Evolutionary conservation across 1,140 invertebrate species (phyloP).

Genomic region (Drosophila saltans): DNA sequence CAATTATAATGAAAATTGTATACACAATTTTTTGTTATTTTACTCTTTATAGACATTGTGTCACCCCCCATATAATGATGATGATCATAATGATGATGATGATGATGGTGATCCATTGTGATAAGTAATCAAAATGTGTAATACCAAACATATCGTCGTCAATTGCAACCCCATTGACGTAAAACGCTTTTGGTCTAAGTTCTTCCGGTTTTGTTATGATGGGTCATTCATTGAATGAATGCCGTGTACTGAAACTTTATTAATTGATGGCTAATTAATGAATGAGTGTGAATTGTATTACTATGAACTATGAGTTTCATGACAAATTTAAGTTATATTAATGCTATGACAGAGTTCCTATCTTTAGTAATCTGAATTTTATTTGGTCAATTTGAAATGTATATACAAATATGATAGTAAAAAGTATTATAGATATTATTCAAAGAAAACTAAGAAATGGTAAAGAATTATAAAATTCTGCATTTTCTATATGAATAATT

Average conservation of each 20-base stretch:
- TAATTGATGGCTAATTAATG: neutral
- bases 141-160: neutral
- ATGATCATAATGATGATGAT: slow-evolving; percentile 42
- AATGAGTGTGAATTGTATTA: neutral
- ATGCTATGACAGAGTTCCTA: too few species aligned
- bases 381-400: too few species aligned
- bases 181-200: slow-evolving; percentile 13
- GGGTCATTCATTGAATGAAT: slow-evolving; percentile 30
- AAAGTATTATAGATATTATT: too few species aligned
- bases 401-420: too few species aligned
- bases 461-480: too few species aligned
- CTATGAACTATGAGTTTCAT: neutral
- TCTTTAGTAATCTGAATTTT: too few species aligned
- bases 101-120: slow-evolving; percentile 33
- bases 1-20: slow-evolving; percentile 69
- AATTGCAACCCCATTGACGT: neutral
- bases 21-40: slow-evolving; percentile 13
- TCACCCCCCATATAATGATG: slow-evolving; percentile 50
- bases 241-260: neutral
- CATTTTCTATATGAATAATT: too few species aligned
- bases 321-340: neutral
- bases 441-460: too few species aligned
- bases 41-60: slow-evolving; percentile 72
- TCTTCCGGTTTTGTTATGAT: slow-evolving; percentile 25
- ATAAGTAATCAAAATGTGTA: slow-evolving; percentile 12